Evolutionary conservation across 2,888 invertebrate genomes (phyloP), one percentile per base, ranked within the genome.

Genomic region (Acronicta psi): DNA sequence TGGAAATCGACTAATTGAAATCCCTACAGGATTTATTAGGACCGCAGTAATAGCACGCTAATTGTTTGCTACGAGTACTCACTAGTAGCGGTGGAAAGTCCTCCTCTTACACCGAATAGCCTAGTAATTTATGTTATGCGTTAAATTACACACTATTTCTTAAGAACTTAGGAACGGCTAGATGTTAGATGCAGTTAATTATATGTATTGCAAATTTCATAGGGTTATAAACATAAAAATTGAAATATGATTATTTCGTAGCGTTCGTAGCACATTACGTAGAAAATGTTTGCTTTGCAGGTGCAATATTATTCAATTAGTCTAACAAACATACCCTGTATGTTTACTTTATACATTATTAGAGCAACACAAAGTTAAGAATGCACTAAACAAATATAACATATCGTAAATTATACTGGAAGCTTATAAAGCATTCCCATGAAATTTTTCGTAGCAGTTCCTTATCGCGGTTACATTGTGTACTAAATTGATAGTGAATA

Each of bases 1-100:
- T 61, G 68, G 73, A 69, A 67, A 71, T 75, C 59, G 52, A 73
- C 59, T 72, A 69, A 73, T 68, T 77, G 69, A 70, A 79, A 75
- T 74, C 69, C 66, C 56, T 29, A 14, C 60, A 62, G 54, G 57
- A 75, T 75, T 75, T 70, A 63, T 63, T 60, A 71, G 31, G 49
- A 56, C 36, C 43, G 59, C 45, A 8, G 45, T 73, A 69, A 77
- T 76, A 46, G 56, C 59, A 8, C 29, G 38, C 53, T 77, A 77
- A 75, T 75, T 75, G 55, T 64, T 47, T n/a, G n/a, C n/a, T n/a
- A n/a, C n/a, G n/a, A 16, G 37, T 55, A 41, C 49, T 37, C 10
- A 47, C 46, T 41, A 47, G 59, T 57, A 43, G 63, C 40, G 40
- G 29, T 52, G 62, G 55, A 69, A 67, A 77, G 62, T 54, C 31